A percentile compares a stretch with the other conserved stretches of the same genome.
phyloP scores from a whole-genome alignment of 2,113 vertebrate genomes.

The Thunnus thynnus region DNA sequence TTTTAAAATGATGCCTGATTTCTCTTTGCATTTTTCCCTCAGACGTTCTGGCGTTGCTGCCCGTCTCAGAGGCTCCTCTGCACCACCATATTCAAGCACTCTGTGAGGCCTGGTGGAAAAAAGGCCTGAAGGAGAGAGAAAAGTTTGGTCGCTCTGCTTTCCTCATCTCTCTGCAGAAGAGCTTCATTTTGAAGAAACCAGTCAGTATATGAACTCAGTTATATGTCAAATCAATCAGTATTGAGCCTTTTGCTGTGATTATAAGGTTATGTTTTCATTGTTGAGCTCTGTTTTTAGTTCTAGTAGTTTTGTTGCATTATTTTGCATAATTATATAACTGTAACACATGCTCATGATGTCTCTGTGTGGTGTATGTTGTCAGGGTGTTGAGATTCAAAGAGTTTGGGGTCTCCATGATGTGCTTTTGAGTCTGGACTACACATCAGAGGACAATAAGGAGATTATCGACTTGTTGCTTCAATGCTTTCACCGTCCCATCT shows the following conservation, averaged over 20 bases:
- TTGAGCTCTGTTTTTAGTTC: background rate
- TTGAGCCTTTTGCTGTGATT: background rate
- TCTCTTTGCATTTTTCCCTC: slow-evolving; percentile 24
- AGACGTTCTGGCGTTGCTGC: slow-evolving; percentile 87
- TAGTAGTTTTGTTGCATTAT: too few relatives aligned
- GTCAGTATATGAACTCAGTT: slow-evolving; percentile 74
- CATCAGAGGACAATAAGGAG: slow-evolving; percentile 87
- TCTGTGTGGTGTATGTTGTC: slow-evolving; percentile 7
- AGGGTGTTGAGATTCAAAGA: slow-evolving; percentile 88
- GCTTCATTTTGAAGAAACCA: slow-evolving; percentile 84
- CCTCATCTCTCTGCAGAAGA: slow-evolving; percentile 87
- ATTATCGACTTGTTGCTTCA: slow-evolving; percentile 89
- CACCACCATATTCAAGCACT: slow-evolving; percentile 82
- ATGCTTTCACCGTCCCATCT: slow-evolving; percentile 87
- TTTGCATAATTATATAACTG: too few relatives aligned
- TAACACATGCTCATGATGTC: background rate
- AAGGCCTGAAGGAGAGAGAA: slow-evolving; percentile 90
- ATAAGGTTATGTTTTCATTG: background rate
- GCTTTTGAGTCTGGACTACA: slow-evolving; percentile 89
- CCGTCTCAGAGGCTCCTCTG: slow-evolving; percentile 82
- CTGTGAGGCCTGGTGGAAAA: slow-evolving; percentile 93
- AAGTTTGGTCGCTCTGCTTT: slow-evolving; percentile 90
- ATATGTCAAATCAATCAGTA: background rate
- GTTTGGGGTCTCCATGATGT: slow-evolving; percentile 88
- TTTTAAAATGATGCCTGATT: background rate